Conservation (phyloP, 2,797 vertebrate genomes). For the Atherinosoma microstoma region DNA sequence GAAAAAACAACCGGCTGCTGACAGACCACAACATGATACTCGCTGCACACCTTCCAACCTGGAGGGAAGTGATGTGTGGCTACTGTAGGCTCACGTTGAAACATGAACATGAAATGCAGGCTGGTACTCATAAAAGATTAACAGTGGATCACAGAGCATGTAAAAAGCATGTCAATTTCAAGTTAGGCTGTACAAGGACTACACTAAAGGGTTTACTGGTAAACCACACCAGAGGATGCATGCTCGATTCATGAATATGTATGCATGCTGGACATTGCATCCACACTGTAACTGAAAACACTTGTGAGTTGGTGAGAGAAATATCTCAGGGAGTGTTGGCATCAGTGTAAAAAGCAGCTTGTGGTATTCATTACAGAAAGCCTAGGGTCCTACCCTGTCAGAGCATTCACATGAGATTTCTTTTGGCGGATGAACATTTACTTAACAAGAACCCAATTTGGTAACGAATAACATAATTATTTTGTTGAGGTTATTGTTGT, state of each 20-base stretch:
- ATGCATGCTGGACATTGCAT: slow-evolving; percentile 39
- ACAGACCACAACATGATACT: slow-evolving; percentile 24
- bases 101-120: slow-evolving; percentile 62
- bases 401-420: slow-evolving; percentile 28
- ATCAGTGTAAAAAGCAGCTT: slow-evolving; percentile 34
- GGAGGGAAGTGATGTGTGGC: slow-evolving; percentile 14
- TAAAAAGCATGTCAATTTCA: slow-evolving; percentile 66
- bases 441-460: slow-evolving; percentile 59
- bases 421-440: slow-evolving; percentile 59
- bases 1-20: slow-evolving; percentile 21
- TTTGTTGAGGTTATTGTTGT: slow-evolving; percentile 33
- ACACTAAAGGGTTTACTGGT: slow-evolving; percentile 19
- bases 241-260: slow-evolving; percentile 64
- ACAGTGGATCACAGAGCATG: slow-evolving; percentile 67
- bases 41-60: slow-evolving; percentile 18
- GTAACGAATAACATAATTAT: slow-evolving; percentile 35
- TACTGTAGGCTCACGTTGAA: slow-evolving; percentile 41
- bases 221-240: slow-evolving; percentile 48
- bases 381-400: slow-evolving; percentile 17
- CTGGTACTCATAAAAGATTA: slow-evolving; percentile 72
- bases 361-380: slow-evolving; percentile 32
- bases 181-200: slow-evolving; percentile 18
- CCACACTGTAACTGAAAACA: slow-evolving; percentile 23
- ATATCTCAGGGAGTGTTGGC: slow-evolving; percentile 27
- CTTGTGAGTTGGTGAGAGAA: slow-evolving; percentile 24